phyloP scores from a whole-genome alignment of 2,888 invertebrate genomes.

The Branchipolynoe longqiensis region DNA sequence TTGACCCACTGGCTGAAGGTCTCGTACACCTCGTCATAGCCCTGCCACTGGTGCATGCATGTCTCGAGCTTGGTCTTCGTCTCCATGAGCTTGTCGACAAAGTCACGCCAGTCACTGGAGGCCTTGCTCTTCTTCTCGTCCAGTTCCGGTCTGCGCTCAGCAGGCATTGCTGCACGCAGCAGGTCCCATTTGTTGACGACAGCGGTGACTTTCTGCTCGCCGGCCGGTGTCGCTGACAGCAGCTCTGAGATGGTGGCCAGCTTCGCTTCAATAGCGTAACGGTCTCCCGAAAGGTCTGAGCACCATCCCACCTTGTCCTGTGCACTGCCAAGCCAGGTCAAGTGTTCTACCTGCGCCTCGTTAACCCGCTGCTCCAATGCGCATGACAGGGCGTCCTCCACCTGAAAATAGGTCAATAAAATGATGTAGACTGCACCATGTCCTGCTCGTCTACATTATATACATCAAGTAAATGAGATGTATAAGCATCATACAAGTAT shows the following conservation, averaged over 20 bases:
- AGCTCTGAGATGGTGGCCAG: slow-evolving; percentile 84
- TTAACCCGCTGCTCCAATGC: slow-evolving; percentile 93
- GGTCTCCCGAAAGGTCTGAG: slow-evolving; percentile 89
- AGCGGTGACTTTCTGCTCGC: slow-evolving; percentile 85
- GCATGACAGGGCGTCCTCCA: slow-evolving; percentile 84
- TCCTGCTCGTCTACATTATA: too few relatives aligned
- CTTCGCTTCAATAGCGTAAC: slow-evolving; percentile 95
- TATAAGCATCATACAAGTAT: too few relatives aligned
- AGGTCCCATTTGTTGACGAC: slow-evolving; percentile 88
- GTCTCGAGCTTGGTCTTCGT: slow-evolving; percentile 72
- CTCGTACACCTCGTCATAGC: slow-evolving; percentile 90
- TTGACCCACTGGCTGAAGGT: slow-evolving; percentile 94
- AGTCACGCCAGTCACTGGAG: slow-evolving; percentile 86
- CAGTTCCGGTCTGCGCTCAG: slow-evolving; percentile 69
- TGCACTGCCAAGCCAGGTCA: slow-evolving; percentile 89
- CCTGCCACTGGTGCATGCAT: slow-evolving; percentile 85
- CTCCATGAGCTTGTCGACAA: slow-evolving; percentile 41
- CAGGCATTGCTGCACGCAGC: slow-evolving; percentile 74
- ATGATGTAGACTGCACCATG: too few relatives aligned
- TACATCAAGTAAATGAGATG: too few relatives aligned
- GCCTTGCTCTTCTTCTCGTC: slow-evolving; percentile 81
- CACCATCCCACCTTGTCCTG: slow-evolving; percentile 95
- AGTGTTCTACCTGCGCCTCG: slow-evolving; percentile 91
- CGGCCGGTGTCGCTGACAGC: slow-evolving; percentile 86
- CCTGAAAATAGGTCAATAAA: slow-evolving; percentile 68